Conservation (phyloP, 2,113 vertebrate genomes). For the Cochlearius cochlearius region DNA sequence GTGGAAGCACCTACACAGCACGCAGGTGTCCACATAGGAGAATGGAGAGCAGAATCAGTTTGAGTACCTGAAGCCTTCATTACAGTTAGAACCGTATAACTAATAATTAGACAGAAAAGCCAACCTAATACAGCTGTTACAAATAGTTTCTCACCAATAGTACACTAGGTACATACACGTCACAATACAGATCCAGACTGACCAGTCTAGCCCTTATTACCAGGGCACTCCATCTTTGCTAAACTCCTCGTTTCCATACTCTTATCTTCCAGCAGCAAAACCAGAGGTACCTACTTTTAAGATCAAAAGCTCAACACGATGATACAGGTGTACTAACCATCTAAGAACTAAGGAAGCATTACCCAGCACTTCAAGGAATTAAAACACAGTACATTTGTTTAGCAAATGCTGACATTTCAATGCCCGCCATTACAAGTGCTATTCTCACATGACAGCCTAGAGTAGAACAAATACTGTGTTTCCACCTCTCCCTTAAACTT, state of each 20-base stretch:
- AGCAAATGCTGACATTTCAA: background rate
- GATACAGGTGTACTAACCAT: background rate
- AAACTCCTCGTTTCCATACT: rapidly evolving
- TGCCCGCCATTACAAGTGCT: background rate
- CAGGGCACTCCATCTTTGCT: background rate
- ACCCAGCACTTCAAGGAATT: background rate
- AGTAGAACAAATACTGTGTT: background rate
- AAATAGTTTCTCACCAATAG: background rate
- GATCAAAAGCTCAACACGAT: background rate
- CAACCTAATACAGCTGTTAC: background rate
- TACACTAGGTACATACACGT: rapidly evolving
- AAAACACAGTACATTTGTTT: background rate
- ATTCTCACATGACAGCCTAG: background rate
- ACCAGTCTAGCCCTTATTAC: background rate
- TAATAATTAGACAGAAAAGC: background rate
- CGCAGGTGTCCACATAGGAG: rapidly evolving
- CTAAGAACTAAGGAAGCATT: background rate
- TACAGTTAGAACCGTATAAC: background rate
- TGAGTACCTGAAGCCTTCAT: background rate
- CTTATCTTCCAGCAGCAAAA: background rate
- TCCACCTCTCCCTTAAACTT: background rate
- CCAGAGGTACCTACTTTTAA: background rate
- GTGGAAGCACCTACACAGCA: background rate
- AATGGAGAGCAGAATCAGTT: background rate
- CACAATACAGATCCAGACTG: background rate